These are phyloP conservation scores for Metalampra italica DNA, from an alignment of 2,888 invertebrate species.

Conservation along the genomic window DNA sequence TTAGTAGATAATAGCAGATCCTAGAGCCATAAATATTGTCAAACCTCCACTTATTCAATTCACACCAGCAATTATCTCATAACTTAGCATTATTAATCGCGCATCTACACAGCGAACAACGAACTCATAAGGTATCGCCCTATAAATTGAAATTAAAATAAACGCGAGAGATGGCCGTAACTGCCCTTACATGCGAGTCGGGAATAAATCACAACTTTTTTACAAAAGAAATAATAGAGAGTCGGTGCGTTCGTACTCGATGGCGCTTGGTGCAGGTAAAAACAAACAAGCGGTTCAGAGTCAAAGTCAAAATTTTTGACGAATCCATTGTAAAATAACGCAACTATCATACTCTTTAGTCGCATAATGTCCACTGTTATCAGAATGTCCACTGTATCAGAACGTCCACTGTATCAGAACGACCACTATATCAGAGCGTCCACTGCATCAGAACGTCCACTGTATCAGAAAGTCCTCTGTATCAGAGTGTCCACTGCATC, in stretches of 20 bases:
- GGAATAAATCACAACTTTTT: conserved; percentile 66
- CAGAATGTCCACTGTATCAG: no score
- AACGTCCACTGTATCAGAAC: no score
- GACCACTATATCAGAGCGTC: no score
- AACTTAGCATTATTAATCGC: conserved; percentile 53
- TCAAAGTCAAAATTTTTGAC: background rate
- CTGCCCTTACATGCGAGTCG: conserved; percentile 54
- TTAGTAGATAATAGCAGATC: background rate
- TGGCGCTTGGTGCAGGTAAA: conserved; percentile 34
- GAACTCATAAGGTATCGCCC: conserved; percentile 46
- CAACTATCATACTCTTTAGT: no score
- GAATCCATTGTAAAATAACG: no score
- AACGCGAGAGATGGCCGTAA: conserved; percentile 45
- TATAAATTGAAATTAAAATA: conserved; percentile 77
- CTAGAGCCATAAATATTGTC: conserved; percentile 5
- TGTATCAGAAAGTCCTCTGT: no score
- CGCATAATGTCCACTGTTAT: no score
- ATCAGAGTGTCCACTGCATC: no score
- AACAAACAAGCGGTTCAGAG: conserved; percentile 6
- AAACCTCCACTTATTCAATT: conserved; percentile 5
- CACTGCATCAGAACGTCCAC: no score
- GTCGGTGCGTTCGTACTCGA: conserved; percentile 37
- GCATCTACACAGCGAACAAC: conserved; percentile 43
- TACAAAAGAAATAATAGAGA: conserved; percentile 64
- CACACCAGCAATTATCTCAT: conserved; percentile 33